Evolutionary conservation across 2,888 invertebrate species (phyloP).

Genomic region (Ectropis crepuscularia): DNA sequence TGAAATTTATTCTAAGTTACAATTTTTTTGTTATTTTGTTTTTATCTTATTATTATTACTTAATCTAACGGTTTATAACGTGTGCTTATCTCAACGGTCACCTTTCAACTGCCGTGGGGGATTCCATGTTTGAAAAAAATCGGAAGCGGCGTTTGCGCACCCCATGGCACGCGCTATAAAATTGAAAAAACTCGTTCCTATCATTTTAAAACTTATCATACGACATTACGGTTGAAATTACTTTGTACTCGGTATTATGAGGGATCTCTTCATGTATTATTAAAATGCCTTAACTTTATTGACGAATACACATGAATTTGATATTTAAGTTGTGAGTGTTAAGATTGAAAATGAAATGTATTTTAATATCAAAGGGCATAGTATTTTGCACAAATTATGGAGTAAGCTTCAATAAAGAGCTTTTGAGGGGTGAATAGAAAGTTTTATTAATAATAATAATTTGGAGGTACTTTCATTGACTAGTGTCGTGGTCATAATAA

Average conservation of each 20-base stretch:
- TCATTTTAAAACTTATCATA: slow-evolving; percentile 6
- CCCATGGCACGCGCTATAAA: slow-evolving; percentile 75
- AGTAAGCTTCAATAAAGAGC: slow-evolving; percentile 53
- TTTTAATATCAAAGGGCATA: slow-evolving; percentile 10
- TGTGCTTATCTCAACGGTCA: slow-evolving; percentile 59
- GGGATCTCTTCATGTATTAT: slow-evolving; percentile 3
- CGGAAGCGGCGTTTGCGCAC: slow-evolving; percentile 78
- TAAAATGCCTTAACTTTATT: slow-evolving; percentile 16
- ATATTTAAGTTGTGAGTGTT: rapidly evolving
- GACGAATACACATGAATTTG: slow-evolving; percentile 20
- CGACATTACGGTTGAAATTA: slow-evolving; percentile 17
- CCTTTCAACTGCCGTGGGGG: slow-evolving; percentile 69
- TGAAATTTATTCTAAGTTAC: background rate
- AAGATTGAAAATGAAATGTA: slow-evolving; percentile 34
- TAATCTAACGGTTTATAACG: slow-evolving; percentile 41
- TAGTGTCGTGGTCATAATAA: slow-evolving; percentile 14
- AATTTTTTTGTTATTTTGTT: background rate
- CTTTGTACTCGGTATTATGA: background rate
- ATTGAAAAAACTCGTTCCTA: slow-evolving; percentile 27
- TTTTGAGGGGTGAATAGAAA: slow-evolving; percentile 40
- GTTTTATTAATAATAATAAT: slow-evolving; percentile 34
- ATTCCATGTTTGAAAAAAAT: slow-evolving; percentile 66
- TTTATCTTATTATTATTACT: slow-evolving; percentile 25
- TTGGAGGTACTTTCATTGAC: slow-evolving; percentile 6
- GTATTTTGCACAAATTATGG: slow-evolving; percentile 55